Evolutionary conservation across 2,797 vertebrate species (phyloP).

Genomic region (Trachurus trachurus): DNA sequence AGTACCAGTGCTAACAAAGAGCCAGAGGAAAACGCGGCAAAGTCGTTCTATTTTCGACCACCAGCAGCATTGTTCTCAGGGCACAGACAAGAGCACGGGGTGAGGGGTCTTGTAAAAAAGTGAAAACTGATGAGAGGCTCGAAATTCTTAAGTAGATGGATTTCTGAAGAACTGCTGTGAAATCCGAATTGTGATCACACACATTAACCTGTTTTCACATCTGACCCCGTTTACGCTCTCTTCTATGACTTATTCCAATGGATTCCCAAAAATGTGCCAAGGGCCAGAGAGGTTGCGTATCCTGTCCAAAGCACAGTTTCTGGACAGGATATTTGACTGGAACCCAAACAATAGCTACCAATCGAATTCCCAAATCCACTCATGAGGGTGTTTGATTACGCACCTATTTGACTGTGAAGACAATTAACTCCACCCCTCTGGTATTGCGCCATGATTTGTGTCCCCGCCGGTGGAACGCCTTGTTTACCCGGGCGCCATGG

Average conservation of each 20-base stretch:
- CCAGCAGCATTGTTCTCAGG: slow-evolving; percentile 68
- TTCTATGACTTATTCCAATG: neutral
- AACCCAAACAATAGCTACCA: neutral
- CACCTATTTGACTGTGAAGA: slow-evolving; percentile 5
- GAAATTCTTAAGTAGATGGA: too few species aligned
- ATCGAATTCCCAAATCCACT: slow-evolving; percentile 25
- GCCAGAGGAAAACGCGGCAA: slow-evolving; percentile 44
- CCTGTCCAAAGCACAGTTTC: slow-evolving; percentile 13
- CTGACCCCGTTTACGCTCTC: too few species aligned
- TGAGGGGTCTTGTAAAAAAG: slow-evolving; percentile 31
- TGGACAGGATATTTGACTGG: neutral
- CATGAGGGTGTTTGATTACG: slow-evolving; percentile 25
- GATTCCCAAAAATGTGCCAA: slow-evolving; percentile 16
- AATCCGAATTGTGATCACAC: neutral
- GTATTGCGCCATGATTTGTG: slow-evolving; percentile 8
- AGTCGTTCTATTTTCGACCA: slow-evolving; percentile 66
- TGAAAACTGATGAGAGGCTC: slow-evolving; percentile 5
- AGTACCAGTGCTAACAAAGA: slow-evolving; percentile 55
- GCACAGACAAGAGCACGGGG: slow-evolving; percentile 7
- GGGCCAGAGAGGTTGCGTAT: neutral
- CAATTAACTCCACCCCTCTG: slow-evolving; percentile 8
- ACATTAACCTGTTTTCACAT: neutral
- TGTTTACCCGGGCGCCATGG: neutral
- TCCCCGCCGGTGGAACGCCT: slow-evolving; percentile 29
- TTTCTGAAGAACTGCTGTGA: slow-evolving; percentile 14